These are phyloP conservation scores for Odocoileus virginianus DNA, from an alignment of 2,113 vertebrate genomes.

Conservation along the genomic window DNA sequence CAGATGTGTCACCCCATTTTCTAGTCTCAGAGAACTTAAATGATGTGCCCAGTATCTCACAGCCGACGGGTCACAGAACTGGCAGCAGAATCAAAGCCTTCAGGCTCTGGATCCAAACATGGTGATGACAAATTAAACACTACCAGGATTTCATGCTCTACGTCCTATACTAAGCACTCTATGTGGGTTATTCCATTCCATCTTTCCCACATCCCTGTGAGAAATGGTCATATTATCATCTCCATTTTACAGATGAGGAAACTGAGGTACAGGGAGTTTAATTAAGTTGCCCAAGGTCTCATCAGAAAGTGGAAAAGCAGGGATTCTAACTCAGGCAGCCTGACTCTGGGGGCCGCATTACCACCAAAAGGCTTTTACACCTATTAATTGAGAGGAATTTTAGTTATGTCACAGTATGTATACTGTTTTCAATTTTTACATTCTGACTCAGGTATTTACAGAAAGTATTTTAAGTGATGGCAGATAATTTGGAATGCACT, in stretches of 20 bases:
- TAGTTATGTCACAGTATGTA: neutral
- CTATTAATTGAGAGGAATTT: neutral
- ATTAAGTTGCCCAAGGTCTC: neutral
- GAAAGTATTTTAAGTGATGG: slow-evolving; percentile 24
- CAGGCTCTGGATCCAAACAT: neutral
- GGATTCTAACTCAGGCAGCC: neutral
- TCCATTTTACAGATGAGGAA: neutral
- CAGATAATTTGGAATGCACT: slow-evolving; percentile 6
- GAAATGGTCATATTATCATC: neutral
- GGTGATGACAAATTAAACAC: neutral
- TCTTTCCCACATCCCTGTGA: neutral
- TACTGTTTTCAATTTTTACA: neutral
- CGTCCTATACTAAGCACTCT: neutral
- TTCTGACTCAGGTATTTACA: slow-evolving; percentile 22
- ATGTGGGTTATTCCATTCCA: neutral
- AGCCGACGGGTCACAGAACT: neutral
- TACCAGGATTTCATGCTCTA: neutral
- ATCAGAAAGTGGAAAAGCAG: neutral
- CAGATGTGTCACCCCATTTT: neutral
- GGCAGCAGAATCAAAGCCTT: neutral
- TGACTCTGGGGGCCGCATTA: neutral
- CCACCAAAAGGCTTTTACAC: neutral
- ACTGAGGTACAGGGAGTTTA: neutral
- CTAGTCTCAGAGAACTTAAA: slow-evolving; percentile 12
- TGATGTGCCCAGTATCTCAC: neutral